Conservation (phyloP, 2,113 vertebrate genomes). For the Sinocyclocheilus anshuiensis region DNA sequence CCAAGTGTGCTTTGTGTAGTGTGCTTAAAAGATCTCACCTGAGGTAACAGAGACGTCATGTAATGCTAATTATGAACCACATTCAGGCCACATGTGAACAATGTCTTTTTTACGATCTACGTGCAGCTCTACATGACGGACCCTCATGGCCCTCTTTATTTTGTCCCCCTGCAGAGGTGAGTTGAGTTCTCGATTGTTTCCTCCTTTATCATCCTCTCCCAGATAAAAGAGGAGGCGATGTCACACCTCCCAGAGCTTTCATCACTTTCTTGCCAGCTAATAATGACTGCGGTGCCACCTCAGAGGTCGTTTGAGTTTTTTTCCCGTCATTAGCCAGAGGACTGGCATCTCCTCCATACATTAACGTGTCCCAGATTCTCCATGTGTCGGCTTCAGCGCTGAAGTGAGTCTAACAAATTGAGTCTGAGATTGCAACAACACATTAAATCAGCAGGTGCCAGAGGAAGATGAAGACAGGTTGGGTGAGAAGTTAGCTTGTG, state of each 20-base stretch:
- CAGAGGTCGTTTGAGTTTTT: conserved; percentile 9
- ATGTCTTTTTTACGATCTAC: not conserved
- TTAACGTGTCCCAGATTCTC: conserved; percentile 44
- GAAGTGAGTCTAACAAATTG: conserved; percentile 17
- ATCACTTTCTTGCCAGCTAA: conserved; percentile 2
- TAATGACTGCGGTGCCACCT: conserved; percentile 20
- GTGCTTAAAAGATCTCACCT: not conserved
- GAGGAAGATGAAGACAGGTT: not conserved
- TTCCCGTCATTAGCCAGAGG: conserved; percentile 35
- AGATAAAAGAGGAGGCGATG: not conserved
- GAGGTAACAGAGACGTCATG: not conserved
- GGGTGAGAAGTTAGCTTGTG: not conserved
- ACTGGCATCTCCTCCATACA: conserved; percentile 35
- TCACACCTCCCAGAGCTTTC: conserved; percentile 31
- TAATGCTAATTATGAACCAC: not conserved
- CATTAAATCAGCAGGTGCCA: conserved; percentile 32
- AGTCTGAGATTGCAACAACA: conserved; percentile 10
- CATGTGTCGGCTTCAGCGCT: not conserved
- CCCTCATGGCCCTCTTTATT: not conserved
- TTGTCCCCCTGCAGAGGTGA: not conserved
- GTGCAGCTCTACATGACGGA: not conserved
- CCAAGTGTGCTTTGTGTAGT: not conserved
- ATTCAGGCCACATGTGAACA: not conserved
- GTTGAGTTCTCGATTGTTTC: conserved; percentile 9
- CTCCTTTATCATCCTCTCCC: conserved; percentile 15